Evolutionary conservation across 2,888 invertebrate genomes (phyloP).

Genomic region (Dolichopus griseipennis): DNA sequence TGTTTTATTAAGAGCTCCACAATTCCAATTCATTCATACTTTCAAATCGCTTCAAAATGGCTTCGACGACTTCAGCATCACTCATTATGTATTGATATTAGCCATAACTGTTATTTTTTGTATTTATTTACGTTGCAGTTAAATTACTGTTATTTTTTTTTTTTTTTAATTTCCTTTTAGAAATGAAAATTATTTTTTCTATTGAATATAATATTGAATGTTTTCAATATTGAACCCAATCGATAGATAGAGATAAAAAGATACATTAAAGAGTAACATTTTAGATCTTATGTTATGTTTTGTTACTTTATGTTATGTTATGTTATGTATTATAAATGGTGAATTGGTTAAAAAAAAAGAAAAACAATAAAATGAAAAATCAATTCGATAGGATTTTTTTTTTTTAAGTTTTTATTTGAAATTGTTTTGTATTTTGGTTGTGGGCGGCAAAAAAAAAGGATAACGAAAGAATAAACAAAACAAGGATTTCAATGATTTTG

Average conservation of each 20-base stretch:
- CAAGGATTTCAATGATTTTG: neutral
- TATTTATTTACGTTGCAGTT: no score
- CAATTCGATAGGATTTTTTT: neutral
- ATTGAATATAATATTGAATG: neutral
- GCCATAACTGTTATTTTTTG: no score
- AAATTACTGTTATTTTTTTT: no score
- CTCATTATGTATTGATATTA: no score
- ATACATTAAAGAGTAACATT: neutral
- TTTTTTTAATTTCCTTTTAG: conserved; percentile 13
- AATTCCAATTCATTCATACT: no score
- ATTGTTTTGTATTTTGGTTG: no score
- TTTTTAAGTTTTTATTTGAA: neutral
- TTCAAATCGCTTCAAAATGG: no score
- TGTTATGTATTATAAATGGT: neutral
- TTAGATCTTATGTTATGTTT: neutral
- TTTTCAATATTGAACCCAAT: conserved; percentile 2
- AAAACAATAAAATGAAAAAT: neutral
- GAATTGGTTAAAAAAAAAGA: neutral
- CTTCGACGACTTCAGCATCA: no score
- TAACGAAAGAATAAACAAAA: neutral
- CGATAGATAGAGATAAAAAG: neutral
- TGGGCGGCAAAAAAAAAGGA: neutral
- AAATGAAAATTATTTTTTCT: conserved; percentile 14
- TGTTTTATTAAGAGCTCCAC: no score
- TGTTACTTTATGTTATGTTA: neutral